A percentile compares a stretch with the other conserved stretches of the same genome.
Conservation (phyloP, 2,888 invertebrate genomes). For the Andricus curvator region DNA sequence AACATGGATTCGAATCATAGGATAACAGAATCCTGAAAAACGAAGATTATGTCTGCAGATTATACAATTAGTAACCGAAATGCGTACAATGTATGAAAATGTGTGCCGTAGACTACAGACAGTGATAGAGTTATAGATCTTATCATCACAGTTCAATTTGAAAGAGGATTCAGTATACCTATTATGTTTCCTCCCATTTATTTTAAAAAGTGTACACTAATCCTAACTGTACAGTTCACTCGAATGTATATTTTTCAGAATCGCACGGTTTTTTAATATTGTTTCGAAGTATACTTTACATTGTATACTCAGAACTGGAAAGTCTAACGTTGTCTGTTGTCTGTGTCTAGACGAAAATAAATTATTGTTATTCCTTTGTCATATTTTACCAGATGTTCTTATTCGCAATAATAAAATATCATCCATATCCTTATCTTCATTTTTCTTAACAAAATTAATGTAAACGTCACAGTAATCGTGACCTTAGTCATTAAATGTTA, state of each 20-base stretch:
- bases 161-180: slow-evolving; percentile 8
- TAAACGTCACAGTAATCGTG: no score
- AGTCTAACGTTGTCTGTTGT: slow-evolving; percentile 13
- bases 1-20: not conserved
- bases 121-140: not conserved
- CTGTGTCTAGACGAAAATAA: not conserved
- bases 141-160: not conserved
- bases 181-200: not conserved
- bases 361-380: slow-evolving; percentile 18
- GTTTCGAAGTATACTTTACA: not conserved
- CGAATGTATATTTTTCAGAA: slow-evolving; percentile 5
- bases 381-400: slow-evolving; percentile 24
- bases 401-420: no score
- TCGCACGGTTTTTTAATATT: not conserved
- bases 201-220: not conserved
- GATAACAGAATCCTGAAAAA: not conserved
- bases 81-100: slow-evolving; percentile 19
- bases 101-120: not conserved
- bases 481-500: no score
- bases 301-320: not conserved
- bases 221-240: not conserved
- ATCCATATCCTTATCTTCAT: no score
- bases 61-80: slow-evolving; percentile 2
- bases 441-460: no score
- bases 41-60: not conserved